Base-by-base conservation (phyloP, 2,797 vertebrate species). In the Halcyon leucocephala region DNA sequence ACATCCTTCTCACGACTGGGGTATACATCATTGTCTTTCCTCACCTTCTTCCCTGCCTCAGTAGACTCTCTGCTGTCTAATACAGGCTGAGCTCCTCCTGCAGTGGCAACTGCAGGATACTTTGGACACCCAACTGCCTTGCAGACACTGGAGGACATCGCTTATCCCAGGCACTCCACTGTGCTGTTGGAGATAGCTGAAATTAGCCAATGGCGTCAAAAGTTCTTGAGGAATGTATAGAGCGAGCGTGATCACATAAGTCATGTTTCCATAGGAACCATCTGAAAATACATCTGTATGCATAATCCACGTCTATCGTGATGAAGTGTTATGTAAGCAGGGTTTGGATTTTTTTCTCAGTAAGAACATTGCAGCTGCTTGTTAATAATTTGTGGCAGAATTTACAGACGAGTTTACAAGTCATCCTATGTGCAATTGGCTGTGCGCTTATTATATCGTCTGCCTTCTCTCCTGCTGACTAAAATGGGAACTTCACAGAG, bases 321-420 rank as follows among this genome's bases (percentile, higher is more conserved):
- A 60, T 92, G 78, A 86, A 71, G 52, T 85, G 9, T 91, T 95
- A 93, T 89, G 39, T 77, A 94, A 94, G 82, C 29, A 25, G 46
- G 2, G 17, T 35, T 26, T 49, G 22, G 1, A 31, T 26, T 81
- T 39, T 84, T 51, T 39, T 4, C 60, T 79, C 52, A 17, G 26
- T 61, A 51, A n/a, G n/a, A 93, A 66, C 81, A 35, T 41, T 84
- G 67, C 78, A 94, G 73, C 60, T 93, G 51, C 71, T 95, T 94
- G 80, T 93, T 95, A 93, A 95, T 86, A 82, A 87, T 82, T 93
- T 67, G 77, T 93, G 55, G 60, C 49, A 74, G 88, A 92, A 89
- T 93, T 86, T 89, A 80, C 74, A 71, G 88, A 35, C 29, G 54
- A 92, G 78, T 89, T 92, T 94, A 77, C 86, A 91, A 93, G 91